Base-by-base conservation (phyloP, 2,113 vertebrate species). In the Lanius ludovicianus region DNA sequence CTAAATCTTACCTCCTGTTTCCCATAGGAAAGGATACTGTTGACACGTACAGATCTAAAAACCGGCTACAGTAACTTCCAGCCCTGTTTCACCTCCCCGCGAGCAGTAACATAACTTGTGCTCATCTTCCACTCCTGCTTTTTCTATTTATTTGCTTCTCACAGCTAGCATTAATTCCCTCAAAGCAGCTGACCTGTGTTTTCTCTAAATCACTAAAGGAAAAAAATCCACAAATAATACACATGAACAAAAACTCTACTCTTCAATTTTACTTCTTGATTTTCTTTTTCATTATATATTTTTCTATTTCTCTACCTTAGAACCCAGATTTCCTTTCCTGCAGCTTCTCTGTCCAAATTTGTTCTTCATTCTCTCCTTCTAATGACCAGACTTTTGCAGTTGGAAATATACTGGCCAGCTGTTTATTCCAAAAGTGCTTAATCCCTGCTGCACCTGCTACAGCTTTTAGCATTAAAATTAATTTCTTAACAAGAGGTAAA, bases 391-490 rank as follows among this genome's bases (percentile, higher is more conserved):
- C 15, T 71, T 87, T 23, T 84, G 44, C 55, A 67, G 47, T 15
- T 77, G 60, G 60, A 94, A 92, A 94, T 74, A n/a, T 28, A 56
- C 41, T 37, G 49, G 60, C 47, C 83, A 90, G 82, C 68, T 95
- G 76, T 90, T 95, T 87, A 80, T 95, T 92, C 60, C 41, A 67
- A 53, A 96, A 86, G 52, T 74, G 56, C 73, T 90, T 95, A 95
- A 96, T 95, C 90, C 60, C 79, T 74, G 33, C 60, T 93, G 79
- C 85, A 93, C 79, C 85, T 81, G 71, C 71, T 83, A n/a, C 52
- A 80, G 85, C 59, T 92, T 93, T 92, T 83, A 84, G 37, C 56
- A 78, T 93, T 59, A 67, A 81, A 75, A 83, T 83, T 86, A 67
- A 71, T 87, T 91, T 90, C 44, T 87, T 86, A 75, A 67, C 46